Percentiles rank a stretch among this genome's conserved stretches.
Evolutionary conservation across 30 jellyfish, hydroid and myxozoan genomes (phyloP).

Genomic region (Catostylus mosaicus): DNA sequence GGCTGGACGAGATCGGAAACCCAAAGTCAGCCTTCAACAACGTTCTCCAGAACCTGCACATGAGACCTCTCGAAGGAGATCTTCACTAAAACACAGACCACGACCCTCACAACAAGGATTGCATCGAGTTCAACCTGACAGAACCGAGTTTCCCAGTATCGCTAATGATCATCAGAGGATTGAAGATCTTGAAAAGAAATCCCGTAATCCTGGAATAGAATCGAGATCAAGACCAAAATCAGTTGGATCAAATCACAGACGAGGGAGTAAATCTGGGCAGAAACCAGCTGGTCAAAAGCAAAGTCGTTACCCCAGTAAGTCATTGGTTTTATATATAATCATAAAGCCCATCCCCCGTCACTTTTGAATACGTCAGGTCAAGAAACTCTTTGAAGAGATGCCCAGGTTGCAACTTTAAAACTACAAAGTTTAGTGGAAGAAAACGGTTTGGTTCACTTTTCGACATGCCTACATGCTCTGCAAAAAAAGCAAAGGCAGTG

Average conservation of each 20-base stretch:
- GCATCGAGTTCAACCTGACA: neutral
- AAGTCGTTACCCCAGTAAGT: constrained; percentile 24
- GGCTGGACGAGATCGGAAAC: constrained; percentile 49
- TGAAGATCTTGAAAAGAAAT: neutral
- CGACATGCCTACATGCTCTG: too few species aligned
- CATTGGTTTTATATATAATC: too few species aligned
- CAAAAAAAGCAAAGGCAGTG: too few species aligned
- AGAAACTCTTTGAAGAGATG: too few species aligned
- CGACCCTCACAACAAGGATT: neutral
- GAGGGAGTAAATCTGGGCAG: constrained; percentile 28
- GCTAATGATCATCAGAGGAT: neutral
- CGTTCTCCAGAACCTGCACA: constrained; percentile 11
- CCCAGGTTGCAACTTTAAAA: too few species aligned
- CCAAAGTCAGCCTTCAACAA: constrained; percentile 23
- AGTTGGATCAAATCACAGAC: constrained; percentile 9
- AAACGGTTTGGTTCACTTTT: too few species aligned
- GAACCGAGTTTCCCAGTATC: constrained; percentile 9
- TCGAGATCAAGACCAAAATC: constrained; percentile 49
- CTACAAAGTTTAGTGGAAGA: too few species aligned
- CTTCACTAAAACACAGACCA: neutral
- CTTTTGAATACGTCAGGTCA: too few species aligned
- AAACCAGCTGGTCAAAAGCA: constrained; percentile 19
- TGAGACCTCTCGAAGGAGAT: constrained; percentile 9
- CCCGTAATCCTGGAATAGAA: constrained; percentile 13
- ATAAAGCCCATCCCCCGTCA: too few species aligned